These are phyloP conservation scores for Microtus oregoni DNA, from an alignment of 2,113 vertebrate genomes.

Conservation along the genomic window DNA sequence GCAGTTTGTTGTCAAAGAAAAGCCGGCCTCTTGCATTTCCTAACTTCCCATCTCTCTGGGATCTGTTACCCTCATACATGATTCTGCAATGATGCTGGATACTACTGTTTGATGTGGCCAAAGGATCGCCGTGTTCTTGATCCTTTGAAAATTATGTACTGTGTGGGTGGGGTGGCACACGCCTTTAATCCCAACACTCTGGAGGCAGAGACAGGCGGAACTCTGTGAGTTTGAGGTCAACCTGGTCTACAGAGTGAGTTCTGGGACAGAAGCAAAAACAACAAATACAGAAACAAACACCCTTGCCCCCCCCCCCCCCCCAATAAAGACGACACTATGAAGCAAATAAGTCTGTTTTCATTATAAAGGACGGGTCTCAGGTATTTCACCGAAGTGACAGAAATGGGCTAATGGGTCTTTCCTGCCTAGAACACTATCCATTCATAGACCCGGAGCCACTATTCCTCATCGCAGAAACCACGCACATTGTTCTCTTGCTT, in stretches of 20 bases:
- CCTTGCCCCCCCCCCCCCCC: neutral
- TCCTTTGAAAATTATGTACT: neutral
- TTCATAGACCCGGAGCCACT: neutral
- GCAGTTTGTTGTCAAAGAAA: neutral
- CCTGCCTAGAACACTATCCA: neutral
- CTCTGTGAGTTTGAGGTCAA: neutral
- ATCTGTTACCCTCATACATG: neutral
- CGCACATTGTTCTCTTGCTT: accelerated
- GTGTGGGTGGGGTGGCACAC: neutral
- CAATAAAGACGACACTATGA: neutral
- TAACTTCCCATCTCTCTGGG: neutral
- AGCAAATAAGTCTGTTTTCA: neutral
- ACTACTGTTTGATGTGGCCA: neutral
- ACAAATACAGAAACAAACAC: neutral
- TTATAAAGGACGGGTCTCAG: neutral
- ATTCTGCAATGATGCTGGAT: neutral
- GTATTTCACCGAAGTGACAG: neutral
- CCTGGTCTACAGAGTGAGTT: neutral
- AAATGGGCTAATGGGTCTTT: neutral
- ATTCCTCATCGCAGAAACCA: accelerated
- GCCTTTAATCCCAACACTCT: neutral
- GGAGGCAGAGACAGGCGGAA: neutral
- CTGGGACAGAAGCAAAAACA: neutral
- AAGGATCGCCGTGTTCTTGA: neutral
- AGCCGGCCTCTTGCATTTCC: neutral